Base-by-base conservation (phyloP, 2,888 invertebrate species). In the Tineola bisselliella region DNA sequence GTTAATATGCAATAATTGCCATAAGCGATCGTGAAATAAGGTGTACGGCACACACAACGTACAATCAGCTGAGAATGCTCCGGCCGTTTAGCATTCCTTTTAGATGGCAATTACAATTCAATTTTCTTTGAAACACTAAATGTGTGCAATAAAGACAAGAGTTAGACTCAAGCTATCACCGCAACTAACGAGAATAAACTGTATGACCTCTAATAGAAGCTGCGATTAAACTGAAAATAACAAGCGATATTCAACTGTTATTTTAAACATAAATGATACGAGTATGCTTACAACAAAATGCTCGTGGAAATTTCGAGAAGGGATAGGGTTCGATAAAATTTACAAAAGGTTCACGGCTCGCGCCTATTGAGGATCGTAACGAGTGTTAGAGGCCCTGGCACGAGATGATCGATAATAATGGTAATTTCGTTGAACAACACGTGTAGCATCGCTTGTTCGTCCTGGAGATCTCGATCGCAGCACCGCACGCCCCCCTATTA, bases 351-450 rank as follows among this genome's bases (percentile, higher is more conserved):
- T 58, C 71, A 68, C 66, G 54, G 66, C 73, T 75, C 73, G 74
- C 76, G 81, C 77, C 81, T 80, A 79, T 83, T 77, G 75, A 74
- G 76, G 77, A 79, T 84, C 84, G 86, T 84, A 83, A 84, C 81
- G 72, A 25, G 48, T 54, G 54, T 54, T 18, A 54, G 54, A 73
- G 73, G 77, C 79, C 73, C 73, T 70, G 74, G 78, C 75, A 79
- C 78, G 73, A 78, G 87, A 86, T 84, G 83, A 84, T 84, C 86
- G 86, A 86, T 87, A 87, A 87, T 86, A 84, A 87, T 87, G 87
- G 87, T 86, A 86, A 86, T 87, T 86, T 83, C 68, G 74, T 72
- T 62, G 66, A 58, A 69, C 71, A 79, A 83, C 86, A 84, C 84
- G 84, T 86, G 86, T 86, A 77, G 73, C 77, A 79, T 83, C 81